phyloP scores from a whole-genome alignment of 1,140 invertebrate genomes.

The Cyclina sinensis region DNA sequence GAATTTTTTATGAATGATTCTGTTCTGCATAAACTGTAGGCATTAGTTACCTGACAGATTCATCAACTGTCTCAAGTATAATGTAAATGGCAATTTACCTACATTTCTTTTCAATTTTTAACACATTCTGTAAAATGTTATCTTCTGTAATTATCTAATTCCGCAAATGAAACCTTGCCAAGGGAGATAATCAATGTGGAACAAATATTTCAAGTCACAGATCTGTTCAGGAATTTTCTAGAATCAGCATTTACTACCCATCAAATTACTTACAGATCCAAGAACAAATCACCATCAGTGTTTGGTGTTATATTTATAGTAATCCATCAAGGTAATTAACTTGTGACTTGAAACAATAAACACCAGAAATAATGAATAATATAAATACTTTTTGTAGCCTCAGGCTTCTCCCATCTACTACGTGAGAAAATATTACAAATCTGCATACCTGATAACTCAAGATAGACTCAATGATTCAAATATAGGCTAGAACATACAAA shows the following conservation, averaged over 20 bases:
- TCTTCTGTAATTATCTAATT: not conserved
- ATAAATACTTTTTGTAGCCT: not conserved
- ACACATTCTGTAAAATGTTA: not conserved
- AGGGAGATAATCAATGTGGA: not conserved
- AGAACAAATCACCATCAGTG: not conserved
- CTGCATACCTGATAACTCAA: too few species aligned
- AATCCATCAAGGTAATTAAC: not conserved
- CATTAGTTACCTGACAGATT: too few species aligned
- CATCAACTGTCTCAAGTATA: too few species aligned
- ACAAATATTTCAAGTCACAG: not conserved
- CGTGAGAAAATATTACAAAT: too few species aligned
- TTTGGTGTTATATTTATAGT: not conserved
- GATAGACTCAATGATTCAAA: too few species aligned
- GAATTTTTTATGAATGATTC: too few species aligned
- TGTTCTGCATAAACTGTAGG: too few species aligned
- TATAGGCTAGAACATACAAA: too few species aligned
- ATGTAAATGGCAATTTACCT: too few species aligned
- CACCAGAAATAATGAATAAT: not conserved
- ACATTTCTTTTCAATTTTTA: too few species aligned
- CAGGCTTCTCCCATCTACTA: too few species aligned
- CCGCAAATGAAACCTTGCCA: not conserved
- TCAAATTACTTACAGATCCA: not conserved
- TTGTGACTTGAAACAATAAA: conserved; percentile 4
- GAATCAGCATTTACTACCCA: not conserved
- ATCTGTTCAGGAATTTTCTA: not conserved